phyloP scores from a whole-genome alignment of 2,888 invertebrate genomes.

The Scaeva pyrastri region DNA sequence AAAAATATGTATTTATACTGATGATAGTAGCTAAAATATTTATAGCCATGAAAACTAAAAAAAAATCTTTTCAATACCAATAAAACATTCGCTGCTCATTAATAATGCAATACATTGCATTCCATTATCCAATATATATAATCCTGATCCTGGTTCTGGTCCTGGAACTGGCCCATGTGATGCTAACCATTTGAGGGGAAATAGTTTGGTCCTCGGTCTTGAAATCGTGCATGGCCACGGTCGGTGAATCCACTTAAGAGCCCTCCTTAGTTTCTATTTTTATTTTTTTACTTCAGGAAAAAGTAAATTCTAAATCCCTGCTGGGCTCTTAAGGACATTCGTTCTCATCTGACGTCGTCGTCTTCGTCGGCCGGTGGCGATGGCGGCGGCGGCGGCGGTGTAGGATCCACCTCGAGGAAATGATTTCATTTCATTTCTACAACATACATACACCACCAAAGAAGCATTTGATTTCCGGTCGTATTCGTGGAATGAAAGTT shows the following conservation, averaged over 20 bases:
- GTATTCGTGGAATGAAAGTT: background rate
- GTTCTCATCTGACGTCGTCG: too few species aligned
- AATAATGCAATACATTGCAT: too few species aligned
- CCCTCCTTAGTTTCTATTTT: conserved; percentile 28
- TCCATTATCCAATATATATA: too few species aligned
- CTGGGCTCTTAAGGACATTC: conserved; percentile 10
- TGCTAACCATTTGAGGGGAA: background rate
- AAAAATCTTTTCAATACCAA: too few species aligned
- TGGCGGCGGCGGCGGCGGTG: too few species aligned
- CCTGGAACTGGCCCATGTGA: conserved; percentile 7
- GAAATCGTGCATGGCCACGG: conserved; percentile 47
- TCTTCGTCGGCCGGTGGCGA: too few species aligned
- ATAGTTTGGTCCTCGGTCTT: background rate
- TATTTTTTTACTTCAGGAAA: conserved; percentile 26
- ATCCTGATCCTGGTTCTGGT: too few species aligned
- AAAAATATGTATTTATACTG: too few species aligned
- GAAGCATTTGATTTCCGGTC: conserved; percentile 64
- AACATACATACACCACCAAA: conserved; percentile 24
- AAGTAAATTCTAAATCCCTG: conserved; percentile 28
- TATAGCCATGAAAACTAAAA: too few species aligned
- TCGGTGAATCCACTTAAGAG: conserved; percentile 65
- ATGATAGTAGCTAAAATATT: too few species aligned
- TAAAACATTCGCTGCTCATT: too few species aligned
- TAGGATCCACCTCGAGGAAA: conserved; percentile 63
- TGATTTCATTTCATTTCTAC: conserved; percentile 63